A percentile compares a stretch with the other conserved stretches of the same genome.
Evolutionary conservation across 37 sponge, comb jelly and placozoan species (phyloP).

Genomic region (Crambe crambe): DNA sequence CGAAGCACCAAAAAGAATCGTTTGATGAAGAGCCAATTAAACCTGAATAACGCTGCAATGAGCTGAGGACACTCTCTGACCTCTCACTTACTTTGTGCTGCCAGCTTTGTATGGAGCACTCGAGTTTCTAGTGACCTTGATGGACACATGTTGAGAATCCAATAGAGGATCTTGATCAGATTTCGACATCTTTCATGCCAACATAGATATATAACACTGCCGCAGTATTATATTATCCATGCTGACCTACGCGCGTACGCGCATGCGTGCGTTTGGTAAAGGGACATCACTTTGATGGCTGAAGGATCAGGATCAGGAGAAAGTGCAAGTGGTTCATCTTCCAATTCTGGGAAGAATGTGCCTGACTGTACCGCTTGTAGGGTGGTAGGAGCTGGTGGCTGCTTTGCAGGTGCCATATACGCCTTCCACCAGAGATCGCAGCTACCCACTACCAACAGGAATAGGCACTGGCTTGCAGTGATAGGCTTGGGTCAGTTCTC

Average conservation of each 20-base stretch:
- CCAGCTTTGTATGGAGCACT: background rate
- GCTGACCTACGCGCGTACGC: background rate
- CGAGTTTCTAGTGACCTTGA: background rate
- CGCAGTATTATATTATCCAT: background rate
- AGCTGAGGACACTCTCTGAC: background rate
- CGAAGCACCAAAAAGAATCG: constrained; percentile 36
- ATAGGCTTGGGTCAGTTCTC: constrained; percentile 41
- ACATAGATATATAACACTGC: background rate
- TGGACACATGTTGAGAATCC: background rate
- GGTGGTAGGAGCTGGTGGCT: constrained; percentile 71
- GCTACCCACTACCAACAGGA: constrained; percentile 48
- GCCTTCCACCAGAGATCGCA: constrained; percentile 44
- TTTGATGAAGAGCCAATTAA: constrained; percentile 53
- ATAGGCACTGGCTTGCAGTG: constrained; percentile 46
- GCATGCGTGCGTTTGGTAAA: background rate
- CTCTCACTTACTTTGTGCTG: background rate
- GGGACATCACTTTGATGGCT: too few species aligned
- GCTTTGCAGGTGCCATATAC: constrained; percentile 68
- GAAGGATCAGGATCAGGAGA: too few species aligned
- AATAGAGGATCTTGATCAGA: background rate
- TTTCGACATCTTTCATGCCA: background rate
- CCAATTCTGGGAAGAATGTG: background rate
- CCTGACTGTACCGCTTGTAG: constrained; percentile 68
- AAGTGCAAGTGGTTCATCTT: too few species aligned
- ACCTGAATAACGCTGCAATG: constrained; percentile 14